Evolutionary conservation across 30 jellyfish, hydroid and myxozoan genomes (phyloP), one percentile per base, ranked within the genome.

Genomic region (Thelohanellus kitauei): DNA sequence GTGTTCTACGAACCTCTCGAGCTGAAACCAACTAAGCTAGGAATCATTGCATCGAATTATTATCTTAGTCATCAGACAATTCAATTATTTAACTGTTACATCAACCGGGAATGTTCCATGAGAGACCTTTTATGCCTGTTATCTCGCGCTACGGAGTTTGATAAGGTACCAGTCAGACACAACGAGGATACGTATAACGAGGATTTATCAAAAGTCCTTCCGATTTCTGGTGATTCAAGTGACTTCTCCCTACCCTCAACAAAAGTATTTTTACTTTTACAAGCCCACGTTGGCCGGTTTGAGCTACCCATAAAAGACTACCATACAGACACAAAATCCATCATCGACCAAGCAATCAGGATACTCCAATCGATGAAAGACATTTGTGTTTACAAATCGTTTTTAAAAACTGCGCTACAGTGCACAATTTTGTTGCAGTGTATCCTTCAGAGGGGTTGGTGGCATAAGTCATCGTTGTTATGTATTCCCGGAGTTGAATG

Each of bases 291-390:
- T 52, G 33, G 61, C 14, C 56, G 95, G 15, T 50, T 51, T 12
- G 60, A 51, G 1, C 53, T 75, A 3, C 95, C 95, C 2, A 56
- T 56, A 17, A 69, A 88, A 6, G 95, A 75, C 42, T 75, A 75
- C 23, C 66, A 40, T 18, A 75, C 95, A 14, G 95, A 75, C 35
- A 75, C 95, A 11, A 75, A 63, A 39, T 75, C 95, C 2, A 69
- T 75, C 15, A 56, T 52, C 15, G 95, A 75, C 38, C 95, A 75
- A 32, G 84, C 95, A 18, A 64, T 75, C 15, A 83, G 95, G 33
- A 75, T 75, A 17, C 20, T 75, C 40, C 86, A 63, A 64, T 75
- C 90, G 22, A 66, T 80, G 89, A 65, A 64, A 23, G 98, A 64
- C 33, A 58, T 63, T 31, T 66, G 86, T 23, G 89, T 86, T 10